Conservation (phyloP, 2,888 invertebrate species). For the Macrosoma leucophasiata region DNA sequence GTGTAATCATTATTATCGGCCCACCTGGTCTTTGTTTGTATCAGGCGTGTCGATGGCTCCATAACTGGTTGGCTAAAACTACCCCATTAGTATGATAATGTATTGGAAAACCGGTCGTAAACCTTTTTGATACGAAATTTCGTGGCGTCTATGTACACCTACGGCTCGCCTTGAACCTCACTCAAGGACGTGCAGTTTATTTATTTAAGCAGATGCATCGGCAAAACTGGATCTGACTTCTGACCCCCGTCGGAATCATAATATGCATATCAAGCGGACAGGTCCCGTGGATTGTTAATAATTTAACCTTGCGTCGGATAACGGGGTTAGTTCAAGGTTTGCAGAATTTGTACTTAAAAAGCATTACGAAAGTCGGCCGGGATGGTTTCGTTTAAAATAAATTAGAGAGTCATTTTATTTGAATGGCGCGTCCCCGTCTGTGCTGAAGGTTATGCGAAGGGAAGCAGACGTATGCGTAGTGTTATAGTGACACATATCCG, state of each 20-base stretch:
- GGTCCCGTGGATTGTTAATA: too few species aligned
- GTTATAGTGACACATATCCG: constrained; percentile 71
- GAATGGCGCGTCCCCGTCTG: constrained; percentile 34
- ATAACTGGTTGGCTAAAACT: constrained; percentile 45
- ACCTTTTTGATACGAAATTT: constrained; percentile 39
- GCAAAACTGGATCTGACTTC: too few species aligned
- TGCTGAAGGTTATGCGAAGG: constrained; percentile 40
- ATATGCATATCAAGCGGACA: too few species aligned
- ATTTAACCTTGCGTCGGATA: too few species aligned
- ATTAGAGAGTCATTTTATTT: constrained; percentile 29
- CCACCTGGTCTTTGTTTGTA: constrained; percentile 25
- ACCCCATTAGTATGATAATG: constrained; percentile 63
- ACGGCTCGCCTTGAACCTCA: constrained; percentile 36
- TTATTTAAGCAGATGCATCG: constrained; percentile 25
- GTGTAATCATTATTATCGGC: constrained; percentile 13
- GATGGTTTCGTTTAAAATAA: too few species aligned
- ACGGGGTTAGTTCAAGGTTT: too few species aligned
- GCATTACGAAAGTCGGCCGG: constrained; percentile 12
- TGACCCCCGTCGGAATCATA: too few species aligned
- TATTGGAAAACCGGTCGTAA: constrained; percentile 43
- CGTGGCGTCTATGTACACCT: constrained; percentile 31
- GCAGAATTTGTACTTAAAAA: too few species aligned
- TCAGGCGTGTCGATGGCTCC: constrained; percentile 23
- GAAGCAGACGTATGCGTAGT: constrained; percentile 49
- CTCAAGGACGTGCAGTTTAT: constrained; percentile 34